Percentiles rank a stretch among this genome's conserved stretches.
Evolutionary conservation across 2,888 invertebrate species (phyloP).

Genomic region (Ochropleura plecta): DNA sequence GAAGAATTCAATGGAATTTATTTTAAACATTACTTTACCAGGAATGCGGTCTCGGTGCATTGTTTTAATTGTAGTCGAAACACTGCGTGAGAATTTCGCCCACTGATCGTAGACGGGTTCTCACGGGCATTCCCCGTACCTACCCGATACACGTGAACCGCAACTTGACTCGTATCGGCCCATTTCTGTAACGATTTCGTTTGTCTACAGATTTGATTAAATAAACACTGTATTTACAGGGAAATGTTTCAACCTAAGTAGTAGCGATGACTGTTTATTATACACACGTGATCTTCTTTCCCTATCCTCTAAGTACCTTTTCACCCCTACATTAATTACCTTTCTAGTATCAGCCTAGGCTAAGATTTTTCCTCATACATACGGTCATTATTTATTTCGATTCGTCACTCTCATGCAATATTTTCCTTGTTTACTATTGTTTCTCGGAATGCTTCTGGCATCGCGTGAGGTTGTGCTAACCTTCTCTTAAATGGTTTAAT

Average conservation of each 20-base stretch:
- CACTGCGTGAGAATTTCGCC: constrained; percentile 82
- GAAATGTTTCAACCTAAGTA: background rate
- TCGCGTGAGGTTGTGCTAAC: constrained; percentile 46
- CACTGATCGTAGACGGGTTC: constrained; percentile 70
- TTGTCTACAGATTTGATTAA: background rate
- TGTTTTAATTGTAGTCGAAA: constrained; percentile 74
- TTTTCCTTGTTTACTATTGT: constrained; percentile 64
- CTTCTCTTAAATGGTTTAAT: constrained; percentile 40
- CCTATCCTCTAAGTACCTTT: constrained; percentile 15
- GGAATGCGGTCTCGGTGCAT: constrained; percentile 74
- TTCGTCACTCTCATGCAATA: constrained; percentile 53
- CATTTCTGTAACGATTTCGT: background rate
- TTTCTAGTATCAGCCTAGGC: constrained; percentile 21
- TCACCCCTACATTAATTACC: background rate
- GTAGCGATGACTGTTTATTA: constrained; percentile 14
- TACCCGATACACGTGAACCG: constrained; percentile 34
- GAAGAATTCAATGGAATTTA: constrained; percentile 50
- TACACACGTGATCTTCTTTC: background rate
- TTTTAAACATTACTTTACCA: constrained; percentile 57
- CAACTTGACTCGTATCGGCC: constrained; percentile 18
- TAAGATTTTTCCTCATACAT: constrained; percentile 50
- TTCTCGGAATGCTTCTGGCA: constrained; percentile 49
- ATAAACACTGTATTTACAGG: background rate
- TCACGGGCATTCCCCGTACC: constrained; percentile 74
- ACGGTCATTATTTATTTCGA: constrained; percentile 56